Base-by-base conservation (phyloP, 2,797 vertebrate genomes). In the Cyprinella venusta region DNA sequence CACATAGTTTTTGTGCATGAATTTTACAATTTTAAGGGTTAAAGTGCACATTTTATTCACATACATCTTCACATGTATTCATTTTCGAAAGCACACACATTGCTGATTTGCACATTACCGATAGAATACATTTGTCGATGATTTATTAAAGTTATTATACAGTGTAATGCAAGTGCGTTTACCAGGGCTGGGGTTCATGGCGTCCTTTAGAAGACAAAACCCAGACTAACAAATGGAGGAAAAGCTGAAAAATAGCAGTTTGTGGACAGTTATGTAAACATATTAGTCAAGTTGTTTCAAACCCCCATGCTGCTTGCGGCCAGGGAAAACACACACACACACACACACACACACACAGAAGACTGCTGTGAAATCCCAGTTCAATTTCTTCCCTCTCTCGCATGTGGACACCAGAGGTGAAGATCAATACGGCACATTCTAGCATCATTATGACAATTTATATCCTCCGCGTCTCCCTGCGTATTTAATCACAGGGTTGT, bases 361-460 rank as follows among this genome's bases (percentile, higher is more conserved):
- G 13, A 87, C 88, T 82, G 88, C 67, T 69, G 74, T 88, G 84
- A 92, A 90, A 90, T 90, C 90, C 86, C 89, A 84, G 85, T 90
- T 90, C 86, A 90, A 88, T 94, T 92, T 92, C 80, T 63, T 84
- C 87, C 87, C 89, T 90, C 90, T 93, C 89, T 91, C 89, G 89
- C 88, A 84, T 89, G 89, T 83, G 91, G 89, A 91, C 90, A 91
- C 88, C 89, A 90, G 90, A 90, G 91, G 89, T 33, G 79, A 86
- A 91, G 90, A 93, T 95, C 94, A 92, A 94, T 94, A 94, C 86
- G 76, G 86, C 87, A 89, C 89, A 91, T 90, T 93, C 89, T 80
- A 91, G 86, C 86, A 91, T 93, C 91, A 93, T 95, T 93, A 94
- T 92, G 87, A 92, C 93, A 91, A 93, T 92, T 90, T 91, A 92